Percentiles rank a stretch among this genome's conserved stretches.
phyloP scores from a whole-genome alignment of 2,113 vertebrate species.

The cat (Felis catus) region DNA sequence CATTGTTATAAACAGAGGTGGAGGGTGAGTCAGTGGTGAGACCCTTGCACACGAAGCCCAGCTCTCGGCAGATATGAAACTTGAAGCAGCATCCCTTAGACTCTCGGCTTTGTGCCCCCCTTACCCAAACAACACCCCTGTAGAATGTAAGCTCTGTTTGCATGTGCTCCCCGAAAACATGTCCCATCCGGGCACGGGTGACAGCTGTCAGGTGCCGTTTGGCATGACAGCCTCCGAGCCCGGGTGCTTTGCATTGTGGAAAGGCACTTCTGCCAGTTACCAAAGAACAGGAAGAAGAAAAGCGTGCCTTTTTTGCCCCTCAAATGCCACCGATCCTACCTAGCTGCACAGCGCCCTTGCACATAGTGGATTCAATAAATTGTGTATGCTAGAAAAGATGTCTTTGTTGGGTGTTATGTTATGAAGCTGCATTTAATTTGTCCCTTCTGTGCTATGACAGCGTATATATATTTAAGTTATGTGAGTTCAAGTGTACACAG shows the following conservation, averaged over 20 bases:
- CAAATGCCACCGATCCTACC: accelerated
- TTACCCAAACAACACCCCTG: not conserved
- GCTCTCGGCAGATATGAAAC: not conserved
- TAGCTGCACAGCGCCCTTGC: too few relatives aligned
- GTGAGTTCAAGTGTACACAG: not conserved
- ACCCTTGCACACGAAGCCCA: not conserved
- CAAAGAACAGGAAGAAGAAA: not conserved
- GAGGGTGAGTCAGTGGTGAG: not conserved
- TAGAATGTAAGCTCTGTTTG: not conserved
- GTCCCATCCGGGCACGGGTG: not conserved
- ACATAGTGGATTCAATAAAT: not conserved
- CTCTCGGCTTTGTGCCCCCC: not conserved
- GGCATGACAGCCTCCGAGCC: not conserved
- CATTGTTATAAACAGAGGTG: not conserved
- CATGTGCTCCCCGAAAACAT: not conserved
- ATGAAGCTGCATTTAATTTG: not conserved
- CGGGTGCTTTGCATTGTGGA: not conserved
- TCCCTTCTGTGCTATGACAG: not conserved
- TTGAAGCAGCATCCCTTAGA: not conserved
- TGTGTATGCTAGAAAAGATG: not conserved
- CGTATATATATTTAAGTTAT: not conserved
- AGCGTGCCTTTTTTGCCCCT: not conserved
- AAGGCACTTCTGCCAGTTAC: not conserved
- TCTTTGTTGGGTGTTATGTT: not conserved
- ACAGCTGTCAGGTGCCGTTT: not conserved